Base-by-base conservation (phyloP, 2,113 vertebrate species). In the Paralichthys olivaceus region DNA sequence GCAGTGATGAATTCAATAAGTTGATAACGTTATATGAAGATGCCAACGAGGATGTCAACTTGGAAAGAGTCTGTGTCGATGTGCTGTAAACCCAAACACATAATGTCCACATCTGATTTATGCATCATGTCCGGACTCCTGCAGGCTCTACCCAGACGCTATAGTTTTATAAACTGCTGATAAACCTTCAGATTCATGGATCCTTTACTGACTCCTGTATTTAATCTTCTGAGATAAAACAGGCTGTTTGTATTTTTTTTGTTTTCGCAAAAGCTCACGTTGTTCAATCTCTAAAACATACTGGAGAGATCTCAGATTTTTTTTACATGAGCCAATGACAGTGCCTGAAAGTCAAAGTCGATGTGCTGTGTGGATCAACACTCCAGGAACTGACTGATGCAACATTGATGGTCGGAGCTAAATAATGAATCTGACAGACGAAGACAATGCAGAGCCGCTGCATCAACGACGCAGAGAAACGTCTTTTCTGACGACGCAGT, bases 371-470 rank as follows among this genome's bases (percentile, higher is more conserved):
- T 7, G 67, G 68, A 75, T 69, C 59, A 69, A 59, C 66, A 28
- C 66, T 75, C 51, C 66, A 77, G 72, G 72, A 88, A 82, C 80
- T 4, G 4, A 20, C 63, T 22, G 5, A 75, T 89, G 49, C 62
- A 87, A 75, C 77, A 84, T 91, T 91, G 63, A 89, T 86, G 69
- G 22, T 51, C 0, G 15, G n/a, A 25, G 5, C 19, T 89, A 62
- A 91, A 91, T 89, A 83, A 90, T 89, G 61, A 69, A 91, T 89
- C 49, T 43, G 37, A 71, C 32, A 70, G 83, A 53, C 63, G 75
- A 84, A 85, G 63, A 79, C 66, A 81, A 81, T 62, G 60, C 43
- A 59, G 28, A 32, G 32, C 54, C 26, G 61, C 34, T 64, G 58
- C 54, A 51, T 72, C 29, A 73, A 54, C 20, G 19, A 68, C 51